A percentile compares a stretch with the other conserved stretches of the same genome.
Evolutionary conservation across 2,797 vertebrate species (phyloP).

Genomic region (Halcyon smyrnensis): DNA sequence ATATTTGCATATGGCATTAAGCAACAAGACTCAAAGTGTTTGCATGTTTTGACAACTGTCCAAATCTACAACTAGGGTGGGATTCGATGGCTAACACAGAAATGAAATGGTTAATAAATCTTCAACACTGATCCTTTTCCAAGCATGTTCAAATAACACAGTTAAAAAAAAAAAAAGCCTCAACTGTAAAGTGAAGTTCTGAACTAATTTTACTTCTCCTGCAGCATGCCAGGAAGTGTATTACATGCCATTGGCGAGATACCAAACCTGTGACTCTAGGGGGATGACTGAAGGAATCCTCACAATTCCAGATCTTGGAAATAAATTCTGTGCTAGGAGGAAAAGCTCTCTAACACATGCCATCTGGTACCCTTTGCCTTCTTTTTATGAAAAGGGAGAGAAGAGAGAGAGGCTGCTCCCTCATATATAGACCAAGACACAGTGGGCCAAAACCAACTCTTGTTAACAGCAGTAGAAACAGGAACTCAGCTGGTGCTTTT

Average conservation of each 20-base stretch:
- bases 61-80: not conserved
- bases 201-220: conserved; percentile 68
- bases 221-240: conserved; percentile 60
- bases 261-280: conserved; percentile 67
- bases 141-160: conserved; percentile 21
- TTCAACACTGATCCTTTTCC: conserved; percentile 15
- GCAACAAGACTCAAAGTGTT: not conserved
- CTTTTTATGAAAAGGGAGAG: not conserved
- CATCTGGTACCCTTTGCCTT: conserved; percentile 41
- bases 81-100: not conserved
- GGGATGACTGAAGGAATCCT: conserved; percentile 73
- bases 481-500: not conserved
- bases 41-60: not conserved
- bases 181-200: conserved; percentile 40
- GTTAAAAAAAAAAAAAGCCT: not conserved
- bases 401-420: not conserved
- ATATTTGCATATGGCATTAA: not conserved
- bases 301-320: conserved; percentile 64
- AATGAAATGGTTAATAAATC: conserved; percentile 50
- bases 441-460: not conserved
- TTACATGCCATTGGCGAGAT: conserved; percentile 67
- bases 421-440: not conserved
- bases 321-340: conserved; percentile 52
- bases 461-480: not conserved
- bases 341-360: conserved; percentile 47